Conservation (phyloP, 1,140 invertebrate genomes). For the Drosophila insularis region DNA sequence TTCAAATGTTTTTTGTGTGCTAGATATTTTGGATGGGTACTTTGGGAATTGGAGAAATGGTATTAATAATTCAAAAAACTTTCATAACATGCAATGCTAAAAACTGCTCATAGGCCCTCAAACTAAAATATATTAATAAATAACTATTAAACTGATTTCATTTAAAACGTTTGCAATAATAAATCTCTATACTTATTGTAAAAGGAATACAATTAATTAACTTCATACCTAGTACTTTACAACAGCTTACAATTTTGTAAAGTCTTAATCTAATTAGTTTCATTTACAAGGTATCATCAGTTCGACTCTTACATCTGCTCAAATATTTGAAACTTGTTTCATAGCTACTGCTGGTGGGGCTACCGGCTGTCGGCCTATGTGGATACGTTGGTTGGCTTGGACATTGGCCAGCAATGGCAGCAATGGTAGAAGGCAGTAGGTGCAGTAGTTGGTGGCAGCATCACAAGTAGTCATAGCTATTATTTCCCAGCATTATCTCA, state of each 20-base stretch:
- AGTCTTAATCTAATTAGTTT: background rate
- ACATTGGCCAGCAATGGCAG: background rate
- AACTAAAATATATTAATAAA: too few relatives aligned
- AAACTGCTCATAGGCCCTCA: too few relatives aligned
- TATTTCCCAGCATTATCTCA: slow-evolving; percentile 67
- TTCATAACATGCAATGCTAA: background rate
- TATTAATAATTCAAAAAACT: background rate
- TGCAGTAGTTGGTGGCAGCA: background rate
- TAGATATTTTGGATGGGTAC: background rate
- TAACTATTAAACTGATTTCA: too few relatives aligned
- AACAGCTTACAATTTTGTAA: too few relatives aligned
- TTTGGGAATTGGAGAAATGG: background rate
- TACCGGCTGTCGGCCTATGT: slow-evolving; percentile 31
- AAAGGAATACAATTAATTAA: too few relatives aligned
- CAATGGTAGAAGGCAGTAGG: too few relatives aligned
- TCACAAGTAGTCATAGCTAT: slow-evolving; percentile 44
- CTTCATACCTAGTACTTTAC: too few relatives aligned
- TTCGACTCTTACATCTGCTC: background rate
- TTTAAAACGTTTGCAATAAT: too few relatives aligned
- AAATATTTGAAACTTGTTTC: slow-evolving; percentile 4
- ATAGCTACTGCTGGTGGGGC: background rate
- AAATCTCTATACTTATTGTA: too few relatives aligned
- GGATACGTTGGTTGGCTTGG: slow-evolving; percentile 27
- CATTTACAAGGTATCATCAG: background rate
- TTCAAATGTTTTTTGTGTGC: background rate